Evolutionary conservation across 2,113 vertebrate genomes (phyloP).

Genomic region (Tragelaphus buxtoni): DNA sequence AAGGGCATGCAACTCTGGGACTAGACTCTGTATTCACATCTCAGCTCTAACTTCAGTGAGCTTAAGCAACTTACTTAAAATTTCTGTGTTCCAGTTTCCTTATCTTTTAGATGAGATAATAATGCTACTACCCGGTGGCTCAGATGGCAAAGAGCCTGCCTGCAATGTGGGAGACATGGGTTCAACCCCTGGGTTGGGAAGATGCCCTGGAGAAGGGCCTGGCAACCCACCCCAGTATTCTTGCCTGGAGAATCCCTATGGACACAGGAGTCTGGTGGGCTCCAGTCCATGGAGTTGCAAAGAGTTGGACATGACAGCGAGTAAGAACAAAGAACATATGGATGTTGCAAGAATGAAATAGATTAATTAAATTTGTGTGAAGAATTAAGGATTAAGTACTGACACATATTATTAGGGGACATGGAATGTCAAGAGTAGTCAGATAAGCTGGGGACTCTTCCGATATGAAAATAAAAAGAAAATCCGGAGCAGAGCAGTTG

Average conservation of each 20-base stretch:
- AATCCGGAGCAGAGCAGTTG: neutral
- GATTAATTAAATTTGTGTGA: neutral
- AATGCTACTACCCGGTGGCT: neutral
- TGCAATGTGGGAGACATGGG: neutral
- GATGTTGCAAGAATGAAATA: neutral
- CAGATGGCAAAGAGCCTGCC: neutral
- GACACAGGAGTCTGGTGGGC: neutral
- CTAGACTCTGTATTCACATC: neutral
- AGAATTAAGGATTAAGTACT: neutral
- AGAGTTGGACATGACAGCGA: accelerated
- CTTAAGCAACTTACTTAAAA: neutral
- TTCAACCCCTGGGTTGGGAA: neutral
- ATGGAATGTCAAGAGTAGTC: neutral
- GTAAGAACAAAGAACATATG: neutral
- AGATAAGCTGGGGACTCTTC: neutral
- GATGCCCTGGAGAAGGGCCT: neutral
- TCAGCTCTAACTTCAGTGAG: neutral
- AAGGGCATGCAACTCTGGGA: neutral
- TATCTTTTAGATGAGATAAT: neutral
- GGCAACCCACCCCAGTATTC: neutral
- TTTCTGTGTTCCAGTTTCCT: neutral
- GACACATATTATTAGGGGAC: neutral
- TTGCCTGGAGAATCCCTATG: neutral
- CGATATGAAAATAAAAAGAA: neutral
- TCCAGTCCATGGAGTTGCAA: neutral